Conservation (phyloP, 2,797 vertebrate genomes). For the Coreius guichenoti region DNA sequence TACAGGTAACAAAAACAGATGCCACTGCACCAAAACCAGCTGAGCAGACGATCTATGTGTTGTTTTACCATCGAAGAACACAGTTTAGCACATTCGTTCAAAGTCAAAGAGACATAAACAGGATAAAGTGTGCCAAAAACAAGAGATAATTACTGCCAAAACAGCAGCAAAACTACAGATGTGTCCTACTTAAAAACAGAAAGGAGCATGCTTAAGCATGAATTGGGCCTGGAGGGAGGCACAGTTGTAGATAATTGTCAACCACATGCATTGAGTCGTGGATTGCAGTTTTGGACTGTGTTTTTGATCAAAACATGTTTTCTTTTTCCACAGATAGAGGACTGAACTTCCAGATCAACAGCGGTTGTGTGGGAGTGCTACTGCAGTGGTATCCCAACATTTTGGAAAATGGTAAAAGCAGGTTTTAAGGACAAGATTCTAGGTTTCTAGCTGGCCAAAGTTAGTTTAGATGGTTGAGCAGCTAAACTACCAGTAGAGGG, state of each 20-base stretch:
- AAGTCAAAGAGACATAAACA: slow-evolving; percentile 9
- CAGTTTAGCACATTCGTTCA: neutral
- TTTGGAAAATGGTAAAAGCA: slow-evolving; percentile 39
- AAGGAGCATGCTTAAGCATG: slow-evolving; percentile 1
- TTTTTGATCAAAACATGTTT: slow-evolving; percentile 24
- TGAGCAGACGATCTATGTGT: neutral
- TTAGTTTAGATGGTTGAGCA: neutral
- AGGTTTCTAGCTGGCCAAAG: neutral
- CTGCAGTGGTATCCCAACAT: slow-evolving; percentile 30
- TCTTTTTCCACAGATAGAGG: slow-evolving; percentile 19
- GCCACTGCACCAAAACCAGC: neutral
- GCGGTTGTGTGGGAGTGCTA: slow-evolving; percentile 46
- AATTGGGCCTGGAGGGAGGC: slow-evolving; percentile 17
- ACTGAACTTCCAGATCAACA: slow-evolving; percentile 11
- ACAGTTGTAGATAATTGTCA: slow-evolving; percentile 38
- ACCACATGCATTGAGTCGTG: neutral
- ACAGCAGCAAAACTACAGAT: slow-evolving; percentile 26
- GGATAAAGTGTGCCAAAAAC: slow-evolving; percentile 7
- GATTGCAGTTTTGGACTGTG: slow-evolving; percentile 13
- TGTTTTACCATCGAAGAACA: slow-evolving; percentile 1
- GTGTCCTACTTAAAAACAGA: slow-evolving; percentile 32
- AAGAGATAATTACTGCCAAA: slow-evolving; percentile 10
- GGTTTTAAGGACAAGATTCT: neutral
- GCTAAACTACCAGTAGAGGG: neutral
- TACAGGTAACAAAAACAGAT: slow-evolving; percentile 30